phyloP scores from a whole-genome alignment of 2,797 vertebrate genomes.

The Phyllotis vaccarum region DNA sequence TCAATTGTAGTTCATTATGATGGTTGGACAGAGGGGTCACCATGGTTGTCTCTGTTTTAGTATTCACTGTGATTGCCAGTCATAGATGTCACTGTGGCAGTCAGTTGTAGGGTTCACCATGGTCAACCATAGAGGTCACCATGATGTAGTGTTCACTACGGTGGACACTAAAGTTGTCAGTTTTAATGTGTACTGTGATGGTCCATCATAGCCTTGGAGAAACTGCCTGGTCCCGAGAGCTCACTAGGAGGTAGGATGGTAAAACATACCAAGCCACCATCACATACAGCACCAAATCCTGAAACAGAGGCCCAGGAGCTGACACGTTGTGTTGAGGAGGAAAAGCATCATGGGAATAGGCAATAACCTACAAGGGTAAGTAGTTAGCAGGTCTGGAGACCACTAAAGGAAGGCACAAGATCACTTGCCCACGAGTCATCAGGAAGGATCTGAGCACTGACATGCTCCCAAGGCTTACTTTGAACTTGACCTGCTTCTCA shows the following conservation, averaged over 20 bases:
- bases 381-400: fast-evolving
- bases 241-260: background rate
- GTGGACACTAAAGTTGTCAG: background rate
- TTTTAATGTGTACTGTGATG: background rate
- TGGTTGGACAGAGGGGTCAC: background rate
- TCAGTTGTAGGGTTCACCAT: background rate
- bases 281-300: background rate
- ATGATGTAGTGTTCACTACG: background rate
- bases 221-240: background rate
- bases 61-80: background rate
- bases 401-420: background rate
- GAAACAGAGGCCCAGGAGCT: too few relatives aligned
- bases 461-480: background rate
- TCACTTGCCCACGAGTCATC: background rate
- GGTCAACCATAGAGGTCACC: background rate
- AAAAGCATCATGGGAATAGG: background rate
- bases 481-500: background rate
- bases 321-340: background rate
- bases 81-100: background rate
- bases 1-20: background rate
- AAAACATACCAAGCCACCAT: fast-evolving
- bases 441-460: background rate
- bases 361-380: background rate
- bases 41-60: background rate
- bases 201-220: background rate